These are phyloP conservation scores for Sander lucioperca DNA, from an alignment of 2,113 vertebrate species.

Conservation along the genomic window DNA sequence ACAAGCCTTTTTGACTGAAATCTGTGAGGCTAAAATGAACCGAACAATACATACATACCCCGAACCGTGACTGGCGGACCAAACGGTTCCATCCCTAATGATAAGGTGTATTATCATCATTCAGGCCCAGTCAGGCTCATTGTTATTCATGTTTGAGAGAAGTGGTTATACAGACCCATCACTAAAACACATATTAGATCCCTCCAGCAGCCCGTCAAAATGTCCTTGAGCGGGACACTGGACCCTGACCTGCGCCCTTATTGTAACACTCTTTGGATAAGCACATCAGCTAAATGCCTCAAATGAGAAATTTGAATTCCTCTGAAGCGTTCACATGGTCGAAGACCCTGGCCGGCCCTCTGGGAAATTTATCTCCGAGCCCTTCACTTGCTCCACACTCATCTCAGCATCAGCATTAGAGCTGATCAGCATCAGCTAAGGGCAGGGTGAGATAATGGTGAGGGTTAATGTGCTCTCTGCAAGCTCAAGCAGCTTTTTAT, in stretches of 20 bases:
- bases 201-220: slow-evolving; percentile 9
- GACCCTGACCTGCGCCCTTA: slow-evolving; percentile 1
- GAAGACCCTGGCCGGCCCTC: neutral
- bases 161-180: neutral
- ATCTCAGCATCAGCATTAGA: slow-evolving; percentile 27
- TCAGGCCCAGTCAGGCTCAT: neutral
- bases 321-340: slow-evolving; percentile 14
- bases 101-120: neutral
- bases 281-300: slow-evolving; percentile 22
- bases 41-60: too few species aligned
- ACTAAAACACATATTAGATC: slow-evolving; percentile 8
- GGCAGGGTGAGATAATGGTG: slow-evolving; percentile 40
- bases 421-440: slow-evolving; percentile 19
- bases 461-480: slow-evolving; percentile 28
- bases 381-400: neutral
- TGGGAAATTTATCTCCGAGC: slow-evolving; percentile 21
- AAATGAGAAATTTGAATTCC: slow-evolving; percentile 30
- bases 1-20: too few species aligned
- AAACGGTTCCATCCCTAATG: neutral
- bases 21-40: too few species aligned
- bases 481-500: slow-evolving; percentile 10
- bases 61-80: too few species aligned
- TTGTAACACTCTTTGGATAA: slow-evolving; percentile 18
- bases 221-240: slow-evolving; percentile 16
- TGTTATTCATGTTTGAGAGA: slow-evolving; percentile 2